Base-by-base conservation (phyloP, 2,113 vertebrate species). In the Microtus richardsoni region DNA sequence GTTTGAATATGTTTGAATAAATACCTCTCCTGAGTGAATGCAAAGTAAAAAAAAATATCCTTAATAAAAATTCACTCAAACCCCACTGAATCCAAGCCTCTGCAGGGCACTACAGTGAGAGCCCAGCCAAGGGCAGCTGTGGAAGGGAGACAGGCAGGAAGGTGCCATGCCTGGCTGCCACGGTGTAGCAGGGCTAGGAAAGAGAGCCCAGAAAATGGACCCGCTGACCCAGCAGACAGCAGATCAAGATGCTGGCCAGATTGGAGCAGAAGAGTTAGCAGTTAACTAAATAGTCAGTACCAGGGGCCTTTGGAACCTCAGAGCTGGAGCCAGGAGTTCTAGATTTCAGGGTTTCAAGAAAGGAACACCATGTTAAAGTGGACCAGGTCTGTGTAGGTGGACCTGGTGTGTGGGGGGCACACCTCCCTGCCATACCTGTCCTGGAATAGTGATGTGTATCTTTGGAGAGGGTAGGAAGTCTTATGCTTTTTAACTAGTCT, bases 191-290 rank as follows among this genome's bases (percentile, higher is more conserved):
- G 11, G 16, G 62, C 22, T 36, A 41, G 74, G 83, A 62, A 94
- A 58, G 74, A 85, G 64, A 91, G 95, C 95, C 92, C 91, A 92
- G 93, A 68, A 62, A 80, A 82, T 24, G 75, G 79, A 47, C 78
- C 11, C 52, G 82, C 28, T 49, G n/a, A 88, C 54, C 58, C 39
- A 84, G 85, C 60, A 28, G 75, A 77, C 83, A 54, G 33, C 52
- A 58, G 26, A 64, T 60, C 52, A 49, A 73, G 91, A 41, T 7
- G 19, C 73, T 62, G 91, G n/a, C 28, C 30, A 2, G 28, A 14
- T 83, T 24, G 54, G 58, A 88, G n/a, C 54, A 39, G 64, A 47
- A 83, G 64, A 44, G n/a, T 7, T 33, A 77, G 60, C 16, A 6
- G 28, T 39, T 84, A n/a, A 52, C 64, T 17, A 30, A 58, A 41